Conservation (phyloP, 2,888 invertebrate species). For the Calameuta filiformis region DNA sequence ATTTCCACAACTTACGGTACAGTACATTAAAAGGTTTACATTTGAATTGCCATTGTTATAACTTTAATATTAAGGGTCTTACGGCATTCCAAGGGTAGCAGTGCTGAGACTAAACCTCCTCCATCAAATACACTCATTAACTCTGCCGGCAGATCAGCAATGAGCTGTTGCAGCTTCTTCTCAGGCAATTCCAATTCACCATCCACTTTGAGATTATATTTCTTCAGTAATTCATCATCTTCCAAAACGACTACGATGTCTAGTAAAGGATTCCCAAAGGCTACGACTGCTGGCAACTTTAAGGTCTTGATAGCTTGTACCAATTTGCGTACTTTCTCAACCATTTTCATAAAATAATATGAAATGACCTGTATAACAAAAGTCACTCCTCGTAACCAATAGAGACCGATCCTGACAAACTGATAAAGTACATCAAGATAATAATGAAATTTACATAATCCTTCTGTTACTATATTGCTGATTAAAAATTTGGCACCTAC, state of each 20-base stretch:
- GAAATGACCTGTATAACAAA: too few relatives aligned
- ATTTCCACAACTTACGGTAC: background rate
- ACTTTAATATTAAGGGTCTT: background rate
- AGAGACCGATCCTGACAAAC: too few relatives aligned
- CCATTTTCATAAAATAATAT: background rate
- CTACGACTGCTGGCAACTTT: slow-evolving; percentile 49
- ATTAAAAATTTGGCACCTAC: too few relatives aligned
- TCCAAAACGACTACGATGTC: slow-evolving; percentile 51
- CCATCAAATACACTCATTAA: slow-evolving; percentile 38
- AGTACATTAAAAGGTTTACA: too few relatives aligned
- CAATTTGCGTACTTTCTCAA: background rate
- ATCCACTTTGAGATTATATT: slow-evolving; percentile 53
- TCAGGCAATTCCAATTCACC: slow-evolving; percentile 54
- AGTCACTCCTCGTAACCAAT: too few relatives aligned
- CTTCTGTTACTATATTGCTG: too few relatives aligned
- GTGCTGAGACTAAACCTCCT: background rate
- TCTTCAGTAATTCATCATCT: slow-evolving; percentile 48
- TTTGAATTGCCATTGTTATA: background rate
- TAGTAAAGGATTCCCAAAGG: slow-evolving; percentile 62
- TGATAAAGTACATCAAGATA: too few relatives aligned
- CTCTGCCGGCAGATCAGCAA: slow-evolving; percentile 48
- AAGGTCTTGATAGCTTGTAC: slow-evolving; percentile 17
- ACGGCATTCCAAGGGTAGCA: background rate
- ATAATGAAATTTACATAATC: too few relatives aligned
- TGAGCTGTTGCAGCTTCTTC: slow-evolving; percentile 46